Evolutionary conservation across 2,113 vertebrate species (phyloP), one percentile per base, ranked within the genome.

Genomic region (Prietella phreatophila): DNA sequence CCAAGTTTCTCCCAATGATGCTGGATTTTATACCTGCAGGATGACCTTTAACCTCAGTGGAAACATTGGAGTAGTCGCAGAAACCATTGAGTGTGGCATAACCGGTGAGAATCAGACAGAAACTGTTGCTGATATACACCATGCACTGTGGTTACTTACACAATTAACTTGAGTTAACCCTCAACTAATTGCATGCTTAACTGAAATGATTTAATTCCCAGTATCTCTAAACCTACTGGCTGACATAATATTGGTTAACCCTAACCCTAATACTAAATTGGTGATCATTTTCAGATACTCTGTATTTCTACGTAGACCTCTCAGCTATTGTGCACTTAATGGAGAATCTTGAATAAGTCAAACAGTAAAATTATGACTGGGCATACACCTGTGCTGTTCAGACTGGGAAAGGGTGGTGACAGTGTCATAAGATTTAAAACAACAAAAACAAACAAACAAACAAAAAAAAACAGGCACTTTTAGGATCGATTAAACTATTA

Each of bases 21-120:
- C 88, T n/a, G 95, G 94, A 67, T 84, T 79, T 60, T 98, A 97
- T 84, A 97, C 95, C 0, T 99, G 98, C 83, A 94, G 1, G 1
- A 86, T 95, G 84, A 91, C 87, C 0, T 97, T 97, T 84, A 91
- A 47, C 0, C 88, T 97, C 0, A 92, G 89, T 80, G 97, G 95
- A 10, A 89, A 93, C 58, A 86, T 42, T 0, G 95, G 94, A 9
- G 93, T 87, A 2, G 85, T 96, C 36, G 95, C 96, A 33, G 95
- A 97, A 86, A 95, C 93, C 0, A 94, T 97, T 14, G 25, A 84
- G 0, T 92, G 95, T 3, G 58, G 53, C 14, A 91, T 97, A 86
- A 75, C 65, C 90, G 95, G 97, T 98, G 53, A 93, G 92, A 76
- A 56, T 50, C 27, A 30, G 14, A 9, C 25, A 13, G 50, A 30